These are phyloP conservation scores for Brotula barbata DNA, from an alignment of 2,797 vertebrate species.

Conservation along the genomic window DNA sequence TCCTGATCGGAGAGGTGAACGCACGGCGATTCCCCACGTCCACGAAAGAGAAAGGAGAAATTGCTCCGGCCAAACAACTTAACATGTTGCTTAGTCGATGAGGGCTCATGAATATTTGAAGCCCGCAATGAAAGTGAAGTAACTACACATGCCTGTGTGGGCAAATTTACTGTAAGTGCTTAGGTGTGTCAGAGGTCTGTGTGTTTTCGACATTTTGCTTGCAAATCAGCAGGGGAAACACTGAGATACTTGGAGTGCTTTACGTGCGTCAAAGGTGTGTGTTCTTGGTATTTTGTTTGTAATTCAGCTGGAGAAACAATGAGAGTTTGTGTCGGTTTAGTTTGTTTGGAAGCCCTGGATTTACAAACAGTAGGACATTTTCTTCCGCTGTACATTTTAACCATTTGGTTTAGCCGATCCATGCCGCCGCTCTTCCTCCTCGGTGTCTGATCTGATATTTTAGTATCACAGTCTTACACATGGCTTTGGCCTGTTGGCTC, in stretches of 20 bases:
- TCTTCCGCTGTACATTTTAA: too few relatives aligned
- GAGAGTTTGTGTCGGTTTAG: too few relatives aligned
- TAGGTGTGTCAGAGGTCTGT: neutral
- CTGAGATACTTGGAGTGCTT: too few relatives aligned
- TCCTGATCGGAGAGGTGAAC: constrained; percentile 4
- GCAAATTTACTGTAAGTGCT: constrained; percentile 5
- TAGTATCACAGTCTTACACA: neutral
- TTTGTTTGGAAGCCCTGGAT: too few relatives aligned
- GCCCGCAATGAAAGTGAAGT: constrained; percentile 23
- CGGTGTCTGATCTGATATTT: too few relatives aligned
- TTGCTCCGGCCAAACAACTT: constrained; percentile 30
- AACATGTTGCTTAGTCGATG: constrained; percentile 41
- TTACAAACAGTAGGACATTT: too few relatives aligned
- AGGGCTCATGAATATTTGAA: constrained; percentile 44
- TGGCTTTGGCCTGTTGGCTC: neutral
- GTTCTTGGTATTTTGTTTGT: too few relatives aligned
- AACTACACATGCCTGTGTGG: constrained; percentile 17
- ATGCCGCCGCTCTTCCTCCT: too few relatives aligned
- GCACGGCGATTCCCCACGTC: constrained; percentile 15
- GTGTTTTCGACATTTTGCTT: neutral
- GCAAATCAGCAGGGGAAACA: too few relatives aligned
- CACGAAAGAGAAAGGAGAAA: constrained; percentile 8
- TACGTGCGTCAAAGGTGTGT: too few relatives aligned
- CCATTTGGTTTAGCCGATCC: too few relatives aligned
- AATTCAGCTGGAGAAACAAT: too few relatives aligned